Percentiles rank a stretch among this genome's conserved stretches.
Evolutionary conservation across 2,113 vertebrate species (phyloP).

Genomic region (Hiodon alosoides): DNA sequence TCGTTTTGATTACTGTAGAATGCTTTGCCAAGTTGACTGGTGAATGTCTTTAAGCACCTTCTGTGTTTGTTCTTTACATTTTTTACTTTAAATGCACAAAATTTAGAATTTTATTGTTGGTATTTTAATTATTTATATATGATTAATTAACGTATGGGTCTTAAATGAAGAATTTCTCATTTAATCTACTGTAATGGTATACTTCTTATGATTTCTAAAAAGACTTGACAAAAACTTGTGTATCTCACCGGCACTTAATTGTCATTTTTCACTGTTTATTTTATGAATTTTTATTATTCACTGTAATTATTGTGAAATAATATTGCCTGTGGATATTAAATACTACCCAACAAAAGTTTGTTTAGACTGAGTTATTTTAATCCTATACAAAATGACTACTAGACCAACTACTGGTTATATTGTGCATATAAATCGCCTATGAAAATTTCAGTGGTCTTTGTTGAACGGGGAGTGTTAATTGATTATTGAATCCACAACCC

Average conservation of each 20-base stretch:
- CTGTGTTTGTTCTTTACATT: conserved; percentile 28
- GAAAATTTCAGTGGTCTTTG: too few relatives aligned
- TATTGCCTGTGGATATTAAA: too few relatives aligned
- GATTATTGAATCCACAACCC: too few relatives aligned
- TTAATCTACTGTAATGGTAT: conserved; percentile 21
- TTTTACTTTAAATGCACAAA: conserved; percentile 44
- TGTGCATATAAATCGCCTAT: too few relatives aligned
- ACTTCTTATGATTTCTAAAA: conserved; percentile 30
- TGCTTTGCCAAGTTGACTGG: conserved; percentile 37
- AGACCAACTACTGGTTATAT: too few relatives aligned
- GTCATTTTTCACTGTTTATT: neutral
- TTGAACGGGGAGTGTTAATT: too few relatives aligned
- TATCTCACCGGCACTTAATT: conserved; percentile 31
- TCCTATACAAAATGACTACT: too few relatives aligned
- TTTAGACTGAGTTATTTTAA: too few relatives aligned
- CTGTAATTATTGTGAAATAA: neutral
- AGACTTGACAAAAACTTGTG: conserved; percentile 35
- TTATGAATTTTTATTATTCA: neutral
- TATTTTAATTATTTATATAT: conserved; percentile 45
- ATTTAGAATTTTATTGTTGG: conserved; percentile 37
- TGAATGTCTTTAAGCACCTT: conserved; percentile 30
- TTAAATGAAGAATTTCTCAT: conserved; percentile 26
- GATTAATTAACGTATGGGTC: conserved; percentile 32
- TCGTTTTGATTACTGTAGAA: conserved; percentile 41
- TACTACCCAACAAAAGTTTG: neutral